These are phyloP conservation scores for Melangyna quadrimaculata DNA, from an alignment of 2,888 invertebrate genomes.

Conservation along the genomic window DNA sequence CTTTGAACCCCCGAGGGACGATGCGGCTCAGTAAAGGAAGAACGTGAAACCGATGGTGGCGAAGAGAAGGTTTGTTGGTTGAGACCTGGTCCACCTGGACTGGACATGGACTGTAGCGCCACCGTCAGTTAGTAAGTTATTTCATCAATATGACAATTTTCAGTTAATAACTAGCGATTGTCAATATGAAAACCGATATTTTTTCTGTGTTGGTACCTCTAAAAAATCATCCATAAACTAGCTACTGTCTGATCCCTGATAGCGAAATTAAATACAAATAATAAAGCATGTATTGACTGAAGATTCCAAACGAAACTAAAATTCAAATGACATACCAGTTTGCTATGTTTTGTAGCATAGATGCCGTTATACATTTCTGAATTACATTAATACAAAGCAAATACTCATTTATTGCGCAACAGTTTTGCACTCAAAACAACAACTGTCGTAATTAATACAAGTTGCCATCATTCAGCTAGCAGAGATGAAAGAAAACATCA, in stretches of 20 bases:
- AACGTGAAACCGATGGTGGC: too few relatives aligned
- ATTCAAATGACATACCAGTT: neutral
- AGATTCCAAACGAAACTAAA: neutral
- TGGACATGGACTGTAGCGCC: too few relatives aligned
- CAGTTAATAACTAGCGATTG: too few relatives aligned
- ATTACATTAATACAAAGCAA: slow-evolving; percentile 11
- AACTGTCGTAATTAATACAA: slow-evolving; percentile 67
- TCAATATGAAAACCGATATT: too few relatives aligned
- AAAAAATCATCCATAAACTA: neutral
- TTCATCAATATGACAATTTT: too few relatives aligned
- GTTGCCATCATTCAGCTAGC: slow-evolving; percentile 59
- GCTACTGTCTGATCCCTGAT: neutral
- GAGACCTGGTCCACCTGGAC: too few relatives aligned
- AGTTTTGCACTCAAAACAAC: slow-evolving; percentile 61
- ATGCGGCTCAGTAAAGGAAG: too few relatives aligned
- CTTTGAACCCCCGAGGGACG: too few relatives aligned
- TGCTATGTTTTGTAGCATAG: neutral
- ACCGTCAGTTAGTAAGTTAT: too few relatives aligned
- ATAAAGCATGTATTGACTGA: neutral
- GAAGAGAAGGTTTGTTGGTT: too few relatives aligned
- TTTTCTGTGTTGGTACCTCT: too few relatives aligned
- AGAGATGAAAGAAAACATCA: slow-evolving; percentile 70
- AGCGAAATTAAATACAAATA: neutral
- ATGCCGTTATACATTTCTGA: neutral
- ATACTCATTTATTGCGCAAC: slow-evolving; percentile 54